Base-by-base conservation (phyloP, 2,888 invertebrate genomes). In the Phortica okadai region DNA sequence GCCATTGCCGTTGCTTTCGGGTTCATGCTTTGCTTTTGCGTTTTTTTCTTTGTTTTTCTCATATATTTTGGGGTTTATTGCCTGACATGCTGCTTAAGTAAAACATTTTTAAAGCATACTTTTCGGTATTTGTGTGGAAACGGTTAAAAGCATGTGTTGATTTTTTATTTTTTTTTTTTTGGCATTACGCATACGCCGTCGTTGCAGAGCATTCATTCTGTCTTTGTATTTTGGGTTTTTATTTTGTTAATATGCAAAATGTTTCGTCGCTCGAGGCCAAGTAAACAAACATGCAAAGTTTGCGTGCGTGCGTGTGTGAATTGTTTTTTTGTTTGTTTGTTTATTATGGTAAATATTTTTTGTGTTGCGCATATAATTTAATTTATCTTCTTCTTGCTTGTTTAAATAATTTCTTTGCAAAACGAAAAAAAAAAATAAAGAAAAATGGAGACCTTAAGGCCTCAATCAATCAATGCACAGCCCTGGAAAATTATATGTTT, bases 91-190 rank as follows among this genome's bases (percentile, higher is more conserved):
- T 80, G 78, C 77, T 85, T 88, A 87, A 88, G 88, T 86, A 87
- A 86, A 87, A 87, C 88, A 88, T 85, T 83, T 83, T 88, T 82
- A 83, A 84, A 83, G 83, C 75, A 72, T 69, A 75, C 77, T 77
- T 76, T 56, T 45, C 74, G 79, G 77, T 79, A 78, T 74, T 59
- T 21, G 33, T 42, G 33, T 33, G 33, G 33, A 33, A 33, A 33
- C 33, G 33, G 33, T 33, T 33, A 33, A 33, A 33, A 33, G 16
- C 33, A 69, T 73, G 67, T 64, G 62, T 62, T 62, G 25, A 62
- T 62, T 62, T 62, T 7, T n/a, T 56, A 0, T 10, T 66, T 6
- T 66, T 44, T 69, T 21, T 21, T 50, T 21, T 72, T 69, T 42
- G 45, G 33, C 59, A 69, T n/a, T 56, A 69, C 33, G 62, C 70